Base-by-base conservation (phyloP, 2,113 vertebrate species). In the Ictidomys tridecemlineatus region DNA sequence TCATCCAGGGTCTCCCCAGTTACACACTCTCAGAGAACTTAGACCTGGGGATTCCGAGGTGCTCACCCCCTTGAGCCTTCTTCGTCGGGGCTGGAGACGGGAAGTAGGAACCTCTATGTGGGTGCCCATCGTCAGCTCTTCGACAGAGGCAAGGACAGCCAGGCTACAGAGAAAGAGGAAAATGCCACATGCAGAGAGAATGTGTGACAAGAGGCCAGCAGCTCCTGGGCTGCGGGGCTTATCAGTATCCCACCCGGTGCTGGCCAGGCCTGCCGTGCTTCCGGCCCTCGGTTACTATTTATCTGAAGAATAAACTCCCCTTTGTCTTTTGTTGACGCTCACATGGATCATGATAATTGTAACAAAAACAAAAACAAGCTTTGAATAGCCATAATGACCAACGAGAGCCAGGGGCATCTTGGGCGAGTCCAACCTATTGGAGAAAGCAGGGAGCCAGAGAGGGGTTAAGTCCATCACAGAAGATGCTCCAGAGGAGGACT, bases 401-500 rank as follows among this genome's bases (percentile, higher is more conserved):
- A 85, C 48, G 8, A 61, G 42, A 42, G 22, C 48, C 3, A 0
- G 18, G 53, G 74, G 2, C 22, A 5, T 26, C 48, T 0, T 16
- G 42, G 77, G 69, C 48, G 48, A 8, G 45, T 65, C 17, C 48
- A 26, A 37, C 45, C n/a, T 1, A 0, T 13, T 26, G 53, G 67
- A 56, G 20, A 72, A 74, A 48, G 67, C 32, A 12, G 37, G 8
- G 13, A 34, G 61, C 30, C n/a, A 45, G 22, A 26, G 79, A 58
- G 26, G 39, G 67, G 17, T 20, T 4, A 12, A 34, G 42, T 9
- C 32, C 51, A 42, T 28, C 53, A 5, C 39, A 58, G n/a, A 65
- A 48, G 26, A 2, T 11, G 11, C 13, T 63, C 48, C 28, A 0
- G 2, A 28, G 77, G 6, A 17, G n/a, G 8, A 2, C 2, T 32